These are phyloP conservation scores for Eristalinus sepulchralis DNA, from an alignment of 2,888 invertebrate genomes.

Conservation along the genomic window DNA sequence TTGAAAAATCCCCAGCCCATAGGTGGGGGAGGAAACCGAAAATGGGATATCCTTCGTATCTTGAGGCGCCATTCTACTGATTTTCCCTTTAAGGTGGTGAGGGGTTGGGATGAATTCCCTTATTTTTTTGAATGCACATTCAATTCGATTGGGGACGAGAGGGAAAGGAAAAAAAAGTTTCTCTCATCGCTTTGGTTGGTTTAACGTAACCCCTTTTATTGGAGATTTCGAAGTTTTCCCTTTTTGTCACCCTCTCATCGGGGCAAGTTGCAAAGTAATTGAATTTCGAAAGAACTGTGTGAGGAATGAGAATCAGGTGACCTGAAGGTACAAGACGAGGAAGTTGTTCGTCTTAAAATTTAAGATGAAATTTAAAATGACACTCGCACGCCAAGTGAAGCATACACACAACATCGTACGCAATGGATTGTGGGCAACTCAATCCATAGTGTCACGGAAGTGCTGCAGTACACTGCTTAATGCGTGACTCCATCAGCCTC, in stretches of 20 bases:
- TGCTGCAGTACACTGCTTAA: too few relatives aligned
- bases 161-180: not conserved
- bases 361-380: too few relatives aligned
- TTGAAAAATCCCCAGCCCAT: not conserved
- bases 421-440: too few relatives aligned
- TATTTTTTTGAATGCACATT: not conserved
- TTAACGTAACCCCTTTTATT: not conserved
- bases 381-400: too few relatives aligned
- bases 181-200: not conserved
- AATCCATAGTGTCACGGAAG: too few relatives aligned
- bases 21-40: not conserved
- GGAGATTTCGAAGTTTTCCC: not conserved
- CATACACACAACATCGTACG: too few relatives aligned
- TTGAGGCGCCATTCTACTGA: not conserved
- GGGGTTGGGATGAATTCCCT: not conserved
- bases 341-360: too few relatives aligned
- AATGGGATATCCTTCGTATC: not conserved
- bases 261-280: not conserved
- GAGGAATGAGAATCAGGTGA: not conserved
- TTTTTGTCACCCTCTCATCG: not conserved
- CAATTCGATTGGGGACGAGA: not conserved
- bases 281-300: not conserved
- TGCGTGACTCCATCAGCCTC: not conserved
- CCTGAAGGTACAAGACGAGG: not conserved
- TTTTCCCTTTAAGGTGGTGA: not conserved